These are phyloP conservation scores for Scaptomyza caliginosa DNA, from an alignment of 2,888 invertebrate genomes.

Conservation along the genomic window DNA sequence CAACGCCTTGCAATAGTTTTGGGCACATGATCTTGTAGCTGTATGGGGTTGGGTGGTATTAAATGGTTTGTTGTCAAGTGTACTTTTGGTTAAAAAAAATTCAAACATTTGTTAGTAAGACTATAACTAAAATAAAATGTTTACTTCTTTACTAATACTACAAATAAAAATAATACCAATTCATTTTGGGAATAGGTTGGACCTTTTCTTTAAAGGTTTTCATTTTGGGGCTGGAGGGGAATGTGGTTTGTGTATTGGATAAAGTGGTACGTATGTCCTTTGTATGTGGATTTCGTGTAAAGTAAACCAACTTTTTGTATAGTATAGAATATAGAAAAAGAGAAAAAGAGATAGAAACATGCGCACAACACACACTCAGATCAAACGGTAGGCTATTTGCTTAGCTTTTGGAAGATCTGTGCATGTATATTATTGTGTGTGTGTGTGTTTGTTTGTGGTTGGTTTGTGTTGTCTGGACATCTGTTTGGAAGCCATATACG, in stretches of 20 bases:
- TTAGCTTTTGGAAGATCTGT: slow-evolving; percentile 43
- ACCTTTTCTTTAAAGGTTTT: slow-evolving; percentile 54
- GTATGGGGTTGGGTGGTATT: slow-evolving; percentile 85
- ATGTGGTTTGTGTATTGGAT: slow-evolving; percentile 12
- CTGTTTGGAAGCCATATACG: slow-evolving; percentile 68
- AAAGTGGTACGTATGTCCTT: slow-evolving; percentile 36
- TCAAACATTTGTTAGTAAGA: slow-evolving; percentile 41
- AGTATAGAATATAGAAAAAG: slow-evolving; percentile 6
- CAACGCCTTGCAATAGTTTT: slow-evolving; percentile 87
- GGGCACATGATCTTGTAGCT: slow-evolving; percentile 99
- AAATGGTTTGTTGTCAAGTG: slow-evolving; percentile 52
- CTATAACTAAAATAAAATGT: slow-evolving; percentile 25
- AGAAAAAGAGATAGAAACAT: slow-evolving; percentile 41
- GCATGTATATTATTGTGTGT: slow-evolving; percentile 20
- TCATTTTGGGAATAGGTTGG: neutral
- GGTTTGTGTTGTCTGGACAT: slow-evolving; percentile 54
- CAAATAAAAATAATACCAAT: slow-evolving; percentile 49
- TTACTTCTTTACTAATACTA: slow-evolving; percentile 55
- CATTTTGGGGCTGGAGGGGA: neutral
- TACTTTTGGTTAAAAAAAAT: slow-evolving; percentile 31
- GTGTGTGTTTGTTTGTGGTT: slow-evolving; percentile 6
- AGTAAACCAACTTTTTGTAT: slow-evolving; percentile 17
- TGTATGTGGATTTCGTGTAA: slow-evolving; percentile 37
- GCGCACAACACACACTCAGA: slow-evolving; percentile 51
- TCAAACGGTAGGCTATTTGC: slow-evolving; percentile 49